Evolutionary conservation across 2,888 invertebrate species (phyloP), one percentile per base, ranked within the genome.

Genomic region (Dasypogon diadema): DNA sequence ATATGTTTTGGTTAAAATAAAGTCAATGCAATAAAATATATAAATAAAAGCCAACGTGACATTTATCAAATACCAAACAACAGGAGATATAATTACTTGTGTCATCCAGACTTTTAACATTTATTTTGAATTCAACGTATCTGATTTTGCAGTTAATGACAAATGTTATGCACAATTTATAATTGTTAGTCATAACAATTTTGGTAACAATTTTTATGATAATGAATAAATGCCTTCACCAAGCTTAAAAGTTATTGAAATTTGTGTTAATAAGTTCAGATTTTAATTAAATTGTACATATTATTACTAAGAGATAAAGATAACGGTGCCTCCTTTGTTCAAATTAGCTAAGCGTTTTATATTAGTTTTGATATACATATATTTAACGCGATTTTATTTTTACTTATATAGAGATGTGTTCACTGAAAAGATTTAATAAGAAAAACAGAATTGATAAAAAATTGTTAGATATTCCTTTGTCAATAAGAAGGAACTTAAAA

Each of bases 371-470:
- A 48, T 68, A 48, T 68, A 48, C 24, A 46, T 68, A 26, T 30
- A 24, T 70, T n/a, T 54, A 54, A 70, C 65, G 42, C 21, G 18
- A 21, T 65, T 24, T 70, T 51, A 26, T 51, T 54, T 51, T 30
- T 70, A 34, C 8, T 68, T 70, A 16, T 70, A 54, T 70, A 34
- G 21, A 54, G 70, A 70, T 70, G 70, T 54, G 54, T 70, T 70
- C 70, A 70, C 70, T 70, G 70, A 70, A 70, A 70, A 70, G 54
- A 70, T 54, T 14, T 54, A 18, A 46, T 54, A 18, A 54, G 48
- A 34, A 34, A 26, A 56, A 12, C n/a, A 54, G 16, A 14, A 55
- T 55, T 22, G 21, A 22, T 21, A 55, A 55, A 55, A n/a, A 22
- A 5, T 56, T 6, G 24, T 22, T 56, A 26, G 56, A 26, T 30